These are phyloP conservation scores for Bolinopsis microptera DNA, from an alignment of 37 sponge, comb jelly and placozoan species.

Conservation along the genomic window DNA sequence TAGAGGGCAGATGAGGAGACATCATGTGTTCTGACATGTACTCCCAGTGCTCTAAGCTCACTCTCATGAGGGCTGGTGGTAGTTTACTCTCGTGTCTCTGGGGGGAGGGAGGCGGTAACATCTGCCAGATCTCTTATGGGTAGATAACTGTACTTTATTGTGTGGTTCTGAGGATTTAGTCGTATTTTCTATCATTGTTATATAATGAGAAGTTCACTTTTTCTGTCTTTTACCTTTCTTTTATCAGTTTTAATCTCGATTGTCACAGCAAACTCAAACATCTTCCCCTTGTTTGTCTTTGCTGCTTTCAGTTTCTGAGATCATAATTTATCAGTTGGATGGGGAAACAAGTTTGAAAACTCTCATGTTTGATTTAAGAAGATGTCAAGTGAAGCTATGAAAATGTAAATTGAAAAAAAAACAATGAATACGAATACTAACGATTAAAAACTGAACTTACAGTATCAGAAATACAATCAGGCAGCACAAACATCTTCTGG, in stretches of 20 bases:
- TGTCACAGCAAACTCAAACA: background rate
- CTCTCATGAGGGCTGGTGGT: background rate
- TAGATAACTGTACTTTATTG: no score
- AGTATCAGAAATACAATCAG: background rate
- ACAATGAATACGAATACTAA: no score
- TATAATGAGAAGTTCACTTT: background rate
- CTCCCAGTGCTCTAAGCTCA: background rate
- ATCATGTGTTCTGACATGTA: conserved; percentile 18
- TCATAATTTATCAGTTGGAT: no score
- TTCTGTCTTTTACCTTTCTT: background rate
- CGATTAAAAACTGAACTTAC: no score
- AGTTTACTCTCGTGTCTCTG: background rate
- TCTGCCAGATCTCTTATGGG: no score
- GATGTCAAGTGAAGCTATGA: no score
- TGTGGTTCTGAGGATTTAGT: no score
- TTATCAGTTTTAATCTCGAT: background rate
- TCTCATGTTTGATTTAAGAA: no score
- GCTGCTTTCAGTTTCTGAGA: background rate
- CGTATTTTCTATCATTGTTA: no score
- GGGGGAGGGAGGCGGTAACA: background rate
- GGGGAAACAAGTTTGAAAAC: no score
- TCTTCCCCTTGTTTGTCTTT: background rate
- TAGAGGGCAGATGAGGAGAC: background rate
- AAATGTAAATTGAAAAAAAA: no score
- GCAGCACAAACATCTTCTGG: background rate